phyloP scores from a whole-genome alignment of 2,113 vertebrate genomes.

The Podocnemis expansa region DNA sequence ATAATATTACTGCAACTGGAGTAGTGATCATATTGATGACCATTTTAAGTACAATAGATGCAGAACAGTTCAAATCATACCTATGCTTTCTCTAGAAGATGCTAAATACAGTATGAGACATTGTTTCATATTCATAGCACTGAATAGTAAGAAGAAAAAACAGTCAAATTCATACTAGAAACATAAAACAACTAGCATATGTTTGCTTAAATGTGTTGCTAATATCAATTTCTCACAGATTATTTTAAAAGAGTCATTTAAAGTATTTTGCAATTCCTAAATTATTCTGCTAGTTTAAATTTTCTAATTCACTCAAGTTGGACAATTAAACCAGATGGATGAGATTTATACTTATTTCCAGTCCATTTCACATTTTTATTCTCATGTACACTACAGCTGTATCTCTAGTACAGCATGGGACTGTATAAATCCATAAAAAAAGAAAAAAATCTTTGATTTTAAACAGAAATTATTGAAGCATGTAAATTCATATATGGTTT shows the following conservation, averaged over 20 bases:
- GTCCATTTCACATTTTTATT: background rate
- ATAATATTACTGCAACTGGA: background rate
- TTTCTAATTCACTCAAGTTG: background rate
- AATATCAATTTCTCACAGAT: background rate
- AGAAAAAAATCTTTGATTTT: background rate
- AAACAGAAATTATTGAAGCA: background rate
- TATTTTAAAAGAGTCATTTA: background rate
- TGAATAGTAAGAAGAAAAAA: background rate
- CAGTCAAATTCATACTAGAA: background rate
- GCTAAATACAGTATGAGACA: background rate
- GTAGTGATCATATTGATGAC: background rate
- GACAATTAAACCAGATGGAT: background rate
- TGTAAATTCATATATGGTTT: background rate
- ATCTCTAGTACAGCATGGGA: background rate
- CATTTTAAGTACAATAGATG: background rate
- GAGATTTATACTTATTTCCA: background rate
- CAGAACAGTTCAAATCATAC: background rate
- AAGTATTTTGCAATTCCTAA: background rate
- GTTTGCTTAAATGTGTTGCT: background rate
- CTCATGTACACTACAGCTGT: background rate
- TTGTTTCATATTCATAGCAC: background rate
- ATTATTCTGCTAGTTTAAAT: background rate
- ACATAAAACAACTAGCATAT: background rate
- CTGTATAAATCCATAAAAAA: background rate
- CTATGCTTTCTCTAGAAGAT: background rate